Base-by-base conservation (phyloP, 2,113 vertebrate species). In the Tautogolabrus adspersus region DNA sequence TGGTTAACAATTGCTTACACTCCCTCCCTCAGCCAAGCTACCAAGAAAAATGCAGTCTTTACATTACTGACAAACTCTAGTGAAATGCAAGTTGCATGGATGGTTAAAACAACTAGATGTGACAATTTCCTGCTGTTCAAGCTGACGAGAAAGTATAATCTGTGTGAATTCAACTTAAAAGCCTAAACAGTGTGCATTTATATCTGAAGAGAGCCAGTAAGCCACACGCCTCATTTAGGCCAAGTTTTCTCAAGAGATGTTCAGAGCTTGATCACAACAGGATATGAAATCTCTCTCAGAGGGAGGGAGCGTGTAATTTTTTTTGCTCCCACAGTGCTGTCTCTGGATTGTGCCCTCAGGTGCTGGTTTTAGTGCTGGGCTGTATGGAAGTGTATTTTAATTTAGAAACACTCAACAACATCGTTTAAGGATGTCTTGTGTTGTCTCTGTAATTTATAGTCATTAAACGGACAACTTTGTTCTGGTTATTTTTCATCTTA, bases 211-310 rank as follows among this genome's bases (percentile, higher is more conserved):
- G 1, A 42, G 40, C 40, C 40, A 11, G 40, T 42, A 10, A 42
- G 10, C 9, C 40, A 42, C 11, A 6, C 8, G 10, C 15, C 47
- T 58, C 22, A 15, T 58, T 58, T 58, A 26, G 22, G 23, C 13
- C 13, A 16, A 49, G 46, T 8, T 2, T 58, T 68, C 62, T 44
- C n/a, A 6, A 15, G n/a, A 23, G 22, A 56, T 4, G 0, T 57
- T 47, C 16, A 26, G 30, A 49, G 63, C 23, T 73, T 8, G 4
- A 4, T 64, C 40, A 57, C 38, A 19, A 44, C 79, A 65, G 77
- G 70, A 81, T 44, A 49, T 72, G 47, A 81, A 63, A 51, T 68
- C 6, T 58, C 56, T 77, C 69, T 40, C 44, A 66, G 16, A 22
- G 34, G 30, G 72, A 77, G 55, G 42, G 49, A 55, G 26, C 26